Evolutionary conservation across 1,140 invertebrate genomes (phyloP).

Genomic region (Aphelenchoides fujianensis): DNA sequence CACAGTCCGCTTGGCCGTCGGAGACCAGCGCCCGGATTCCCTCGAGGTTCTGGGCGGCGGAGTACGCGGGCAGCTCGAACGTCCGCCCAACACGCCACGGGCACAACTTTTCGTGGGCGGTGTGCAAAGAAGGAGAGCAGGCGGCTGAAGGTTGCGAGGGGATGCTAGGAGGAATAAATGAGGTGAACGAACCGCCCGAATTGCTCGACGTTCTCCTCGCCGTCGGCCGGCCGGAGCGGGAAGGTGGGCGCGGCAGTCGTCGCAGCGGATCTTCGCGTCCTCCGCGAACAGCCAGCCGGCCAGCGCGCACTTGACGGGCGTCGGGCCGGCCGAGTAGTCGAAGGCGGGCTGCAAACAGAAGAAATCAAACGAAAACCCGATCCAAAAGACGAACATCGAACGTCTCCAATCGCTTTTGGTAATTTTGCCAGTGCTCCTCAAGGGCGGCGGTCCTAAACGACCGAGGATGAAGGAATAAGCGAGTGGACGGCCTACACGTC

Average conservation of each 20-base stretch:
- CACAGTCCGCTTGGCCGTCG: background rate
- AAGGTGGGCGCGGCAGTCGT: background rate
- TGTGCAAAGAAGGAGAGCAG: background rate
- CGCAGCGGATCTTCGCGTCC: background rate
- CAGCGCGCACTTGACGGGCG: background rate
- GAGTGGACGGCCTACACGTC: background rate
- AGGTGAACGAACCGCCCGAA: background rate
- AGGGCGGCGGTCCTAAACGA: background rate
- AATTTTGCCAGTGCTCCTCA: slow-evolving; percentile 5
- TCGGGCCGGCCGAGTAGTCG: background rate
- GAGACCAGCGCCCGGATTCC: background rate
- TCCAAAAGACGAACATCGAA: background rate
- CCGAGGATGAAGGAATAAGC: background rate
- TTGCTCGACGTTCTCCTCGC: background rate
- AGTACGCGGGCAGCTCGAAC: background rate
- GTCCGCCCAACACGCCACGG: background rate
- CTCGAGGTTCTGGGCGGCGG: background rate
- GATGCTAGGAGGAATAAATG: background rate
- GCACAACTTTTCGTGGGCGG: background rate
- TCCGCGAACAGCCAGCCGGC: background rate
- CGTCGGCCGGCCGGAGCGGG: background rate
- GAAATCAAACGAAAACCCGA: background rate
- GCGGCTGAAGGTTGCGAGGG: background rate
- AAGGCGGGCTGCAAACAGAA: background rate
- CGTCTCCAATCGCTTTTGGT: background rate